phyloP scores from a whole-genome alignment of 2,113 vertebrate species.

The Megaceryle maxima region DNA sequence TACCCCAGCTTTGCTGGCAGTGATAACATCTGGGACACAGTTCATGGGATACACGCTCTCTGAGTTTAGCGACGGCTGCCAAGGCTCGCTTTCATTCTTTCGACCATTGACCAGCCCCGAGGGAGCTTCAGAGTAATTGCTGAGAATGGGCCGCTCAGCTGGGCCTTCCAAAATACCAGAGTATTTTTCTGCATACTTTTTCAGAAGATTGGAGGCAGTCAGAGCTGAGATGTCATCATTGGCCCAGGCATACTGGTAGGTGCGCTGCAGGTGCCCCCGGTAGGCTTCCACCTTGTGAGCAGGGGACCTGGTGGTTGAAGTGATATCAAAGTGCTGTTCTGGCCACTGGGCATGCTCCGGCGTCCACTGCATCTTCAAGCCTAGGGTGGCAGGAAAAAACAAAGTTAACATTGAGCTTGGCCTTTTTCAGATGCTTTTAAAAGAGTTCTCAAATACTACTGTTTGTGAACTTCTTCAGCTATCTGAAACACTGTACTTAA shows the following conservation, averaged over 20 bases:
- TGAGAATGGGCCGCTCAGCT: constrained; percentile 88
- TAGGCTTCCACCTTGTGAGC: constrained; percentile 99
- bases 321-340: constrained; percentile 99
- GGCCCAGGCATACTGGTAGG: constrained; percentile 98
- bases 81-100: constrained; percentile 94
- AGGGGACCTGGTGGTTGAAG: constrained; percentile 94
- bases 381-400: constrained; percentile 66
- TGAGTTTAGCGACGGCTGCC: constrained; percentile 84
- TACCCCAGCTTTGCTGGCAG: constrained; percentile 94
- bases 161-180: constrained; percentile 96
- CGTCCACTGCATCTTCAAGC: constrained; percentile 99
- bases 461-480: background rate
- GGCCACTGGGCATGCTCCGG: constrained; percentile 99
- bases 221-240: constrained; percentile 98
- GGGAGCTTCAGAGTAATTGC: constrained; percentile 89
- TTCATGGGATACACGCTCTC: constrained; percentile 97
- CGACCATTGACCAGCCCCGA: constrained; percentile 91
- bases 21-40: constrained; percentile 94
- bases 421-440: background rate
- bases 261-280: constrained; percentile 94
- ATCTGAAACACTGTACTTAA: background rate
- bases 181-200: constrained; percentile 99
- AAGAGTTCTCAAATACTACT: background rate
- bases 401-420: constrained; percentile 23
- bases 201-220: constrained; percentile 97